Evolutionary conservation across 2,797 vertebrate genomes (phyloP), one percentile per base, ranked within the genome.

Genomic region (Girardinus metallicus): DNA sequence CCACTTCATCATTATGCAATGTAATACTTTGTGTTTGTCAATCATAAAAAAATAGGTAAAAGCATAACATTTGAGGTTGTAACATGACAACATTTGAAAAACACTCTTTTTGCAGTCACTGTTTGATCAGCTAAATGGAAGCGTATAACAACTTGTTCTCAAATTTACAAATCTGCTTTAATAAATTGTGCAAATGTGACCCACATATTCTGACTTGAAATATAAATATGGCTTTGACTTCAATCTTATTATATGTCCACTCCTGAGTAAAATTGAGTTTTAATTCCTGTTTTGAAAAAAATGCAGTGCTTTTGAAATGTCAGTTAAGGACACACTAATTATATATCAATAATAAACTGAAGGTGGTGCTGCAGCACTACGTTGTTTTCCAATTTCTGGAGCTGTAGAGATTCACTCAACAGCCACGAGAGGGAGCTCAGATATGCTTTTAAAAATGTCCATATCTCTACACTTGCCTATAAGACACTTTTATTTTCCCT

Each of bases 401-500:
- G 16, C 36, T 68, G 39, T 9, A 1, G 5, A 43, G 51, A 10
- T 84, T 43, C 66, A 64, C 13, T 29, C 78, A 82, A 18, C 11
- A 55, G 11, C 83, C 92, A 93, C 88, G 31, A 87, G 92, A 23
- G 75, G 90, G 94, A 89, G 90, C 88, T 90, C 88, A 26, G 76
- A 66, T 15, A 43, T 57, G 73, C 15, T 0, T 80, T 77, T 82
- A 74, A 55, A 3, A 64, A 12, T 13, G 49, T 34, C 53, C 1
- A 7, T 68, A 18, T 3, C 0, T 4, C 16, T 21, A 4, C 11
- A 64, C 2, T 1, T 72, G 34, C 31, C 75, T 44, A 72, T 72
- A 78, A 53, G 10, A 26, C 18, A 57, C 70, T 49, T n/a, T 66
- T 39, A 68, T 7, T 34, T 0, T 36, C 34, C 23, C 60, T 18